A percentile compares a stretch with the other conserved stretches of the same genome.
These are phyloP conservation scores for Amphimallon solstitiale DNA, from an alignment of 2,888 invertebrate species.

Conservation along the genomic window DNA sequence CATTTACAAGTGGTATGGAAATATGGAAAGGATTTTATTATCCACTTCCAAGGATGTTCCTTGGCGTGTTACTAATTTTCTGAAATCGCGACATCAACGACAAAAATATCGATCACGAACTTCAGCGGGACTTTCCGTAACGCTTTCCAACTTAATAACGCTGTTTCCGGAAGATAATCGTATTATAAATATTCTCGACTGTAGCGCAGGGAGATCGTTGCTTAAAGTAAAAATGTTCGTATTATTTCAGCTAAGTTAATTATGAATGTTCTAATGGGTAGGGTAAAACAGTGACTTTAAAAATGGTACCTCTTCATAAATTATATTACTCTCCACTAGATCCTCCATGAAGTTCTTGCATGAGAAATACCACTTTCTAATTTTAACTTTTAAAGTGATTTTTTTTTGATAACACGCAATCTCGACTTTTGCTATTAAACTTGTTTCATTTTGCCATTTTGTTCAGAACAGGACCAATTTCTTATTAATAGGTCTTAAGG, in stretches of 20 bases:
- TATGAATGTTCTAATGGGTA: conserved; percentile 3
- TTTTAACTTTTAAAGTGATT: no score
- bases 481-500: no score
- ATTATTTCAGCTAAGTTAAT: conserved; percentile 13
- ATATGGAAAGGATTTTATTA: no score
- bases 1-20: no score
- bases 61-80: conserved; percentile 5
- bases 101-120: conserved; percentile 3
- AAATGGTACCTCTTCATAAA: not conserved
- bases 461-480: no score
- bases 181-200: conserved; percentile 20
- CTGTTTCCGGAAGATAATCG: conserved; percentile 21
- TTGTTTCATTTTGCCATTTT: no score
- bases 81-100: not conserved
- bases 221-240: conserved; percentile 2
- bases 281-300: not conserved
- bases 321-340: no score
- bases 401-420: no score
- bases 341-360: no score
- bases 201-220: not conserved
- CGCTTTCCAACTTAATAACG: conserved; percentile 16
- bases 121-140: conserved; percentile 10
- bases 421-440: no score
- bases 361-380: no score
- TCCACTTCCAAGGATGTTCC: not conserved